Evolutionary conservation across 1,140 invertebrate genomes (phyloP).

Genomic region (Hermetia illucens): DNA sequence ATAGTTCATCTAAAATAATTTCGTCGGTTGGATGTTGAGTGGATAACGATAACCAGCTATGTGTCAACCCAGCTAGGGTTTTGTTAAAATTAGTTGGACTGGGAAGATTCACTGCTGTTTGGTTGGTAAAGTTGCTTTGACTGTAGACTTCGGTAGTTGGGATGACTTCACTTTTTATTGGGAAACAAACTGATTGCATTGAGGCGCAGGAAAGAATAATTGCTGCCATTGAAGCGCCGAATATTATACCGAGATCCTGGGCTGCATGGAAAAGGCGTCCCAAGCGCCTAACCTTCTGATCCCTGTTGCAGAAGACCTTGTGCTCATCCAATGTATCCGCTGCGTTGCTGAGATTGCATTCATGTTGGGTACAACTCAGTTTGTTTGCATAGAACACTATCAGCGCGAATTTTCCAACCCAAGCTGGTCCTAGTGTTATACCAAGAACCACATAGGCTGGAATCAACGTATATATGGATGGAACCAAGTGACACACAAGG

Average conservation of each 20-base stretch:
- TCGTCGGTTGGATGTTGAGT: background rate
- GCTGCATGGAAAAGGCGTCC: conserved; percentile 32
- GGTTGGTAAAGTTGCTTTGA: too few species aligned
- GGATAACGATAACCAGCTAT: too few species aligned
- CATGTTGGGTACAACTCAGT: conserved; percentile 36
- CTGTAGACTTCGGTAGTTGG: too few species aligned
- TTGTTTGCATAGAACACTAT: conserved; percentile 42
- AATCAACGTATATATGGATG: conserved; percentile 41
- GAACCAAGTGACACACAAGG: conserved; percentile 41
- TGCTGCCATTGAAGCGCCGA: conserved; percentile 35
- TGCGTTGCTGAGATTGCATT: conserved; percentile 16
- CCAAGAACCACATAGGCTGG: conserved; percentile 43
- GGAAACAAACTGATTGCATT: conserved; percentile 19
- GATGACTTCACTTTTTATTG: background rate
- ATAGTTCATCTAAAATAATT: conserved; percentile 24
- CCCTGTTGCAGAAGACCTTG: conserved; percentile 29
- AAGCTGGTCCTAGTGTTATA: conserved; percentile 35
- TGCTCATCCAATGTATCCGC: conserved; percentile 32
- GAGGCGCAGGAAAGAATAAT: conserved; percentile 32
- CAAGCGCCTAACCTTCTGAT: conserved; percentile 27
- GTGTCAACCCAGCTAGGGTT: too few species aligned
- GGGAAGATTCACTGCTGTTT: too few species aligned
- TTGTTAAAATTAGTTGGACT: too few species aligned
- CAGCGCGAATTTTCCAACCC: conserved; percentile 37
- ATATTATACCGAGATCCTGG: conserved; percentile 37